phyloP scores from a whole-genome alignment of 2,113 vertebrate genomes.

The Saguinus imperator region DNA sequence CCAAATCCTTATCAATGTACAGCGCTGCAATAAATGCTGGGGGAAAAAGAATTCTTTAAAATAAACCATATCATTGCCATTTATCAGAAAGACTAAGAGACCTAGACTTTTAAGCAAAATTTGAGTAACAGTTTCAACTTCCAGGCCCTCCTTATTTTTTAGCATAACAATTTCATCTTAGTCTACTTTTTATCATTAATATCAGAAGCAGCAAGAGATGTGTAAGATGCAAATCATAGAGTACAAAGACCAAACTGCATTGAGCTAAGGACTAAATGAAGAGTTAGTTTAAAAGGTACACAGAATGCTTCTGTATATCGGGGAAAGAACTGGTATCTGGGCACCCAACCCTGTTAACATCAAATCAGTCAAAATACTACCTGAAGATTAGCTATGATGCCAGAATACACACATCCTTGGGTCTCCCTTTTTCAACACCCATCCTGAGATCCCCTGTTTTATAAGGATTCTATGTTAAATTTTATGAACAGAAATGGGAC shows the following conservation, averaged over 20 bases:
- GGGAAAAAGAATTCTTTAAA: conserved; percentile 62
- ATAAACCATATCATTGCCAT: background rate
- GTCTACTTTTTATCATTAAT: background rate
- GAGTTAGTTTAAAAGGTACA: background rate
- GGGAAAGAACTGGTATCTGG: background rate
- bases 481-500: background rate
- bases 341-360: background rate
- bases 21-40: conserved; percentile 98
- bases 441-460: background rate
- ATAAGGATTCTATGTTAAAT: background rate
- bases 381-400: background rate
- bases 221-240: conserved; percentile 16
- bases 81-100: background rate
- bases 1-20: conserved; percentile 98
- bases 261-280: background rate
- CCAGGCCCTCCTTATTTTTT: background rate
- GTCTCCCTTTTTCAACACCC: background rate
- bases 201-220: background rate
- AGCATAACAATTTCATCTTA: conserved; percentile 14
- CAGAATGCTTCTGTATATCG: background rate
- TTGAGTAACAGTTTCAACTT: background rate
- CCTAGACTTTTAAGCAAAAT: background rate
- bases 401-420: background rate
- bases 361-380: background rate
- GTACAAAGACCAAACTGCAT: background rate